Evolutionary conservation across 2,888 invertebrate genomes (phyloP), one percentile per base, ranked within the genome.

Genomic region (Cataglyphis livida): DNA sequence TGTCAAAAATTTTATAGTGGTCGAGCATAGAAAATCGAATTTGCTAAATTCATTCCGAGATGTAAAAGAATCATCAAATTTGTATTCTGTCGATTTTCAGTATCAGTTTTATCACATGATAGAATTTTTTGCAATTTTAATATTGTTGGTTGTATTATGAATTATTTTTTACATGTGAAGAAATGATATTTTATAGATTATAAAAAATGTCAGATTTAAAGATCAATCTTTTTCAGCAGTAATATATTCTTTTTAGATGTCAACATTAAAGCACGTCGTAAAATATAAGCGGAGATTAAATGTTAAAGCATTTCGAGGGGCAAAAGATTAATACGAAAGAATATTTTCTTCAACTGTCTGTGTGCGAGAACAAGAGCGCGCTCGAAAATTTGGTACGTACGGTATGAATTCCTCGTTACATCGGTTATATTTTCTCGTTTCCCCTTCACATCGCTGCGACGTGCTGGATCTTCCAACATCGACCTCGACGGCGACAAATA

Each of bases 401-500:
- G 9, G 35, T 71, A 71, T 35, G 71, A 78, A 70, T 66, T 66
- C 35, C 73, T 21, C 75, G 71, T 64, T 78, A 48, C 54, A 38
- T 38, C 66, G 35, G 44, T 38, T 74, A 73, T 81, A 83, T 84
- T 82, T 88, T 82, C 83, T 75, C 61, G 61, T 74, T 86, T 84
- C 41, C n/a, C n/a, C 68, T 28, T 44, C 65, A 4, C 79, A 28
- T 70, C 57, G 64, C 70, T 28, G 76, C 82, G 62, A 73, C 66
- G 54, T 79, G 83, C 51, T 68, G 87, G 70, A 83, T 84, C 65
- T 78, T 48, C 25, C 71, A 25, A 35, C 78, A 79, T 79, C 71
- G 78, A 79, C 57, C 51, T 21, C 59, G 66, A 70, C 74, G 66
- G 78, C 83, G 84, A 87, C 84, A 90, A 90, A 90, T 89, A 87